Conservation (phyloP, 1,140 invertebrate species). For the Cydia splendana region DNA sequence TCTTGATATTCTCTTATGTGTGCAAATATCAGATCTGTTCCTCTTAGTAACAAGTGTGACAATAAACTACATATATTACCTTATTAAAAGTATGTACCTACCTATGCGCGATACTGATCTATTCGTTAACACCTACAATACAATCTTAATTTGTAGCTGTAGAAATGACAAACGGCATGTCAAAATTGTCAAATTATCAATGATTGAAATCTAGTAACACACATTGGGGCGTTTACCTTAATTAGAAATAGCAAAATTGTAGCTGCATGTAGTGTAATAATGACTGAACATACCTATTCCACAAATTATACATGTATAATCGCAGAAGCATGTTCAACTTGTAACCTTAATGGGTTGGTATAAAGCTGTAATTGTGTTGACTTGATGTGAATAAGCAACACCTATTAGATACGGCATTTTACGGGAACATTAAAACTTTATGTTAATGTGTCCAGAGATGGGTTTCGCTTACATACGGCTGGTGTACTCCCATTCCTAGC, state of each 20-base stretch:
- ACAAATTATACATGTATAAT: slow-evolving; percentile 15
- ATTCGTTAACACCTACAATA: no score
- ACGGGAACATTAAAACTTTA: slow-evolving; percentile 51
- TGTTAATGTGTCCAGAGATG: slow-evolving; percentile 51
- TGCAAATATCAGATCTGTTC: background rate
- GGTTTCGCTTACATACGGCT: slow-evolving; percentile 47
- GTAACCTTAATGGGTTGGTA: slow-evolving; percentile 23
- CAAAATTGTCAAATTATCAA: background rate
- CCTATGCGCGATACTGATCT: no score
- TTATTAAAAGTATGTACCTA: background rate
- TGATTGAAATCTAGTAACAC: background rate
- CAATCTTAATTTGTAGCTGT: no score
- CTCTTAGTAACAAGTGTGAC: no score
- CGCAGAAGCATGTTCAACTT: slow-evolving; percentile 11
- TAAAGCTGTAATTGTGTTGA: slow-evolving; percentile 24
- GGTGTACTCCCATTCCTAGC: slow-evolving; percentile 44
- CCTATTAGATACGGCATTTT: slow-evolving; percentile 30
- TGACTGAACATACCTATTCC: background rate
- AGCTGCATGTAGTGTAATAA: background rate
- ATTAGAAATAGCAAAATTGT: slow-evolving; percentile 1
- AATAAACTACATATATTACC: background rate
- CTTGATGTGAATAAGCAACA: slow-evolving; percentile 21
- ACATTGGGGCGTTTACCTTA: background rate
- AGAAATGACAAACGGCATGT: no score
- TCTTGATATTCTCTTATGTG: background rate